Percentiles rank a stretch among this genome's conserved stretches.
phyloP scores from a whole-genome alignment of 2,888 invertebrate species.

The Ellobium chinense region DNA sequence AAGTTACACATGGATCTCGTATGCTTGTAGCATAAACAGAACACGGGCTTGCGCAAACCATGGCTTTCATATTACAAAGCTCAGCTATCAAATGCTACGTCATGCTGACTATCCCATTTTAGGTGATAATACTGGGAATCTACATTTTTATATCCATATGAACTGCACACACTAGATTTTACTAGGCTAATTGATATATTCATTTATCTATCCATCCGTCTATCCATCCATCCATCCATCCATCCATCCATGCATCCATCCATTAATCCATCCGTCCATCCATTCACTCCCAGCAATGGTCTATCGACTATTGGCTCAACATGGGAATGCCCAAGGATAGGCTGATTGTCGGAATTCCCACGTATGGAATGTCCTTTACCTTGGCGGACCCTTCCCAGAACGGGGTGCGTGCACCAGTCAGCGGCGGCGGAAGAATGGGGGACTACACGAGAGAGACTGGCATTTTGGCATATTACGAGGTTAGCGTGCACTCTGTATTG shows the following conservation, averaged over 20 bases:
- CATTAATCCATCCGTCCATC: background rate
- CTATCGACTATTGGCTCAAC: slow-evolving; percentile 65
- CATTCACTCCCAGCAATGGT: slow-evolving; percentile 61
- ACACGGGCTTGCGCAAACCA: too few species aligned
- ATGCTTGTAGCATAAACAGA: too few species aligned
- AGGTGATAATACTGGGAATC: too few species aligned
- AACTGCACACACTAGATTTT: too few species aligned
- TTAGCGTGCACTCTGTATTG: slow-evolving; percentile 64
- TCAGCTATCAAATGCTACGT: too few species aligned
- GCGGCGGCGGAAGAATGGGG: slow-evolving; percentile 86
- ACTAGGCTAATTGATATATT: background rate
- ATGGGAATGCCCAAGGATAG: slow-evolving; percentile 83
- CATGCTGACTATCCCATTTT: too few species aligned
- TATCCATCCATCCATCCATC: background rate
- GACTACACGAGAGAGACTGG: slow-evolving; percentile 95
- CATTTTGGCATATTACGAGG: slow-evolving; percentile 96
- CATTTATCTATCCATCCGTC: background rate
- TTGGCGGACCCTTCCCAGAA: slow-evolving; percentile 55
- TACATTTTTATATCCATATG: too few species aligned
- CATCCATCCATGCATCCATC: background rate
- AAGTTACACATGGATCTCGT: too few species aligned
- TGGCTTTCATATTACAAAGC: too few species aligned
- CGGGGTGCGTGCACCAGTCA: slow-evolving; percentile 89
- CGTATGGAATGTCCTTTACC: slow-evolving; percentile 85
- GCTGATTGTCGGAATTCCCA: slow-evolving; percentile 94